Conservation (phyloP, 2,888 invertebrate species). For the Nomada fabriciana region DNA sequence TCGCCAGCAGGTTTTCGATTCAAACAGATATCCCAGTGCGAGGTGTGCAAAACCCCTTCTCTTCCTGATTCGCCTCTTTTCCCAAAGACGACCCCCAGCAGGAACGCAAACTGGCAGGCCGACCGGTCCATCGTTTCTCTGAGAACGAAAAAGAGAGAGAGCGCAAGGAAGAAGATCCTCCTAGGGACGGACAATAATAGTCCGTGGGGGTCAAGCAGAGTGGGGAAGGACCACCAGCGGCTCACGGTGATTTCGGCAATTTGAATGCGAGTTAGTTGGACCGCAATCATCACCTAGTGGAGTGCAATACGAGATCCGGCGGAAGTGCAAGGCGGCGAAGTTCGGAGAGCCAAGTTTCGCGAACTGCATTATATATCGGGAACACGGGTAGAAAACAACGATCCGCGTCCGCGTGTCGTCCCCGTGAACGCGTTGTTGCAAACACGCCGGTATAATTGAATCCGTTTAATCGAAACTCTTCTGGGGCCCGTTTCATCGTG, state of each 20-base stretch:
- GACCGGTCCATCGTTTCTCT: conserved; percentile 61
- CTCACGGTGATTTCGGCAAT: conserved; percentile 63
- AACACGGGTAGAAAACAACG: background rate
- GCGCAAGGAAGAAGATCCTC: conserved; percentile 40
- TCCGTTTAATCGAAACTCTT: too few relatives aligned
- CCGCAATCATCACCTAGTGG: conserved; percentile 68
- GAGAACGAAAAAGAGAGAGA: conserved; percentile 30
- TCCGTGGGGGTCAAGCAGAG: conserved; percentile 60
- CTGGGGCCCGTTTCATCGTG: background rate
- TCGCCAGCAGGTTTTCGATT: conserved; percentile 62
- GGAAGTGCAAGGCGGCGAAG: conserved; percentile 57
- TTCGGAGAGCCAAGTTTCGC: conserved; percentile 26
- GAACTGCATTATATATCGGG: background rate
- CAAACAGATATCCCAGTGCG: conserved; percentile 47
- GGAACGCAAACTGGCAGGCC: conserved; percentile 50
- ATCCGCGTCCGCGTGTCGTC: too few relatives aligned
- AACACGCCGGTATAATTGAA: too few relatives aligned
- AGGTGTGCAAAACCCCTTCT: conserved; percentile 64
- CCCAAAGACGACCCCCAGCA: conserved; percentile 74
- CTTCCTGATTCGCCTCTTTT: conserved; percentile 67
- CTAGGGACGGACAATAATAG: conserved; percentile 60
- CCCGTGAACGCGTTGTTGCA: too few relatives aligned
- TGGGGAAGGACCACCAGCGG: conserved; percentile 69
- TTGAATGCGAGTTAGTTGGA: conserved; percentile 64
- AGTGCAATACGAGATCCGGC: conserved; percentile 66